Evolutionary conservation across 1,140 invertebrate species (phyloP).

Genomic region (Magallana gigas): DNA sequence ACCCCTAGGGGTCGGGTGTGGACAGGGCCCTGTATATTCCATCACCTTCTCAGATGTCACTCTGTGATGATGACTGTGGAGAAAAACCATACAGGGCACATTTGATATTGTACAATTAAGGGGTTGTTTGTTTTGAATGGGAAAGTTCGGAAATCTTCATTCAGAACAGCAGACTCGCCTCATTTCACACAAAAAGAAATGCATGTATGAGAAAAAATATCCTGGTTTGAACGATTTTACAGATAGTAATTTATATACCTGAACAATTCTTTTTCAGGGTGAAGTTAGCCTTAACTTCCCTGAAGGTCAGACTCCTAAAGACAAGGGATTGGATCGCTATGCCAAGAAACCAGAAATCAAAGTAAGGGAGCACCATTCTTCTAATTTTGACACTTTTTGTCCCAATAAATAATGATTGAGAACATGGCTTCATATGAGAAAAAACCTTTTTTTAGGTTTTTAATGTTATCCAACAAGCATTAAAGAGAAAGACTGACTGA

Average conservation of each 20-base stretch:
- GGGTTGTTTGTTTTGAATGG: background rate
- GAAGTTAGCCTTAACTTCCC: constrained; percentile 87
- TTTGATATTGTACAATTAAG: background rate
- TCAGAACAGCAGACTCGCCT: too few relatives aligned
- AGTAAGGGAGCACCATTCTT: constrained; percentile 76
- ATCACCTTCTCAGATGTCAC: constrained; percentile 55
- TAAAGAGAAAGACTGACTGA: too few relatives aligned
- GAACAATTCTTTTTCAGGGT: constrained; percentile 78
- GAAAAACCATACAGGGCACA: constrained; percentile 57
- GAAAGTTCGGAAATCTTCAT: too few relatives aligned
- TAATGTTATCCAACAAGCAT: too few relatives aligned
- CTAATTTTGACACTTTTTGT: too few relatives aligned
- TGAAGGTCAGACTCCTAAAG: constrained; percentile 72
- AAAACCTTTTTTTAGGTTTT: too few relatives aligned
- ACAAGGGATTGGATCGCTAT: constrained; percentile 78
- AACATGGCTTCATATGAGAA: too few relatives aligned
- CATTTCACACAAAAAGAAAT: too few relatives aligned
- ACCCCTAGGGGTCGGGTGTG: constrained; percentile 46
- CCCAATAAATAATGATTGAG: too few relatives aligned
- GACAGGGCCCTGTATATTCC: constrained; percentile 57
- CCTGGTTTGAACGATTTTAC: too few relatives aligned
- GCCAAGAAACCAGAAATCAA: constrained; percentile 90
- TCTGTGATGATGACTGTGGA: constrained; percentile 51
- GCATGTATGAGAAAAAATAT: too few relatives aligned
- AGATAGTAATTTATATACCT: background rate